A percentile compares a stretch with the other conserved stretches of the same genome.
Evolutionary conservation across 92 coral and sea anemone genomes (phyloP).

Genomic region (Blastomussa wellsi): DNA sequence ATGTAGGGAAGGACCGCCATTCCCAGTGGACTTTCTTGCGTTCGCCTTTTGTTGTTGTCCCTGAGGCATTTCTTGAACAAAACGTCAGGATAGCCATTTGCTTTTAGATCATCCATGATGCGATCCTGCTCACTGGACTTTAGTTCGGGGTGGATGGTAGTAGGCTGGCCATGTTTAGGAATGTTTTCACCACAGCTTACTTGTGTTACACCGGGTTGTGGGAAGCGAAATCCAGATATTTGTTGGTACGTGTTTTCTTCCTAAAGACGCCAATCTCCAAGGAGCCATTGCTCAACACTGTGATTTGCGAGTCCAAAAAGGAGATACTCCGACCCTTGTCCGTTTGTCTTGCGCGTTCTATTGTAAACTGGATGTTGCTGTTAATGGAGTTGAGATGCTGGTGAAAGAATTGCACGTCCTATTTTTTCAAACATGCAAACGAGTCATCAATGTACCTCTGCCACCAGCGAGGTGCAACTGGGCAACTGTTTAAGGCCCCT

Average conservation of each 20-base stretch:
- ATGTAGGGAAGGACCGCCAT: too few relatives aligned
- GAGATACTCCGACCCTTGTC: neutral
- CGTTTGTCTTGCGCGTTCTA: neutral
- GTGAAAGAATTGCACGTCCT: neutral
- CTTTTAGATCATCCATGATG: neutral
- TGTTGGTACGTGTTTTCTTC: neutral
- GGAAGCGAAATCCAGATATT: neutral
- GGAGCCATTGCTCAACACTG: neutral
- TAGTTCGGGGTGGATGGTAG: neutral
- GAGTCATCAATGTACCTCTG: neutral
- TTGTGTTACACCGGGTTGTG: conserved; percentile 6
- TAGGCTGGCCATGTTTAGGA: neutral
- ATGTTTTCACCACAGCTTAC: conserved; percentile 3
- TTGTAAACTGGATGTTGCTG: neutral
- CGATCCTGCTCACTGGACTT: too few relatives aligned
- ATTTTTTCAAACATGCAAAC: too few relatives aligned
- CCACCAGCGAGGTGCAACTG: neutral
- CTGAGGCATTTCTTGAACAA: neutral
- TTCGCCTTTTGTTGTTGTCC: too few relatives aligned
- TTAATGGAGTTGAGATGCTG: neutral
- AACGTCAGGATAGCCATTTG: neutral
- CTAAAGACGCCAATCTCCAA: neutral
- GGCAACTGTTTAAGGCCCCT: neutral
- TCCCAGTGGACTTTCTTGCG: too few relatives aligned
- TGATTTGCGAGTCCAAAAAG: neutral